These are phyloP conservation scores for Furcula furcula DNA, from an alignment of 2,888 invertebrate genomes.

Conservation along the genomic window DNA sequence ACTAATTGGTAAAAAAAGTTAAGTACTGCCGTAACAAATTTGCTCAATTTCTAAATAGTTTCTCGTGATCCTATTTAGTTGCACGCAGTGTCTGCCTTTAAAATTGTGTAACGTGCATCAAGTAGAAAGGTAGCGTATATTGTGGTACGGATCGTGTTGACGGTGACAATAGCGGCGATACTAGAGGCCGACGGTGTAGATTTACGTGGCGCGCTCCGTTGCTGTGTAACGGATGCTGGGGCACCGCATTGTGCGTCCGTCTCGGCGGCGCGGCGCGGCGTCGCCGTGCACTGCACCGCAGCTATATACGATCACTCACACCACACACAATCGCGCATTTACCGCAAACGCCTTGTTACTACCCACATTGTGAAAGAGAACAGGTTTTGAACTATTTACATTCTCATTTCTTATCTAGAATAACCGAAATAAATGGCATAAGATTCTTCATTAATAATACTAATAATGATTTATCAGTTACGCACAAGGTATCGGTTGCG, in stretches of 20 bases:
- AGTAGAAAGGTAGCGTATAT: conserved; percentile 12
- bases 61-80: too few species aligned
- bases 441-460: too few species aligned
- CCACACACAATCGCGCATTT: conserved; percentile 23
- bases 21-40: too few species aligned
- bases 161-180: conserved; percentile 34
- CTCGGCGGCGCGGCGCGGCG: conserved; percentile 32
- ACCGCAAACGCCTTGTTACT: conserved; percentile 21
- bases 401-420: too few species aligned
- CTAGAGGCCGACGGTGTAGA: conserved; percentile 46
- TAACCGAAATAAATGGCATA: too few species aligned
- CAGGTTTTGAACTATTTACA: too few species aligned
- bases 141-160: conserved; percentile 24
- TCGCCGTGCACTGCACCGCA: conserved; percentile 28
- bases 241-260: conserved; percentile 45
- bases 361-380: neutral
- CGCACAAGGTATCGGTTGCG: too few species aligned
- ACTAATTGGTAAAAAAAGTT: too few species aligned
- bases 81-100: conserved; percentile 1
- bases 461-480: too few species aligned
- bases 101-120: conserved; percentile 4
- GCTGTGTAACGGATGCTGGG: conserved; percentile 49
- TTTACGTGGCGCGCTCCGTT: conserved; percentile 37
- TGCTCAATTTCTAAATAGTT: too few species aligned
- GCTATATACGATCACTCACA: conserved; percentile 25